Conservation (phyloP, 1,140 invertebrate species). For the Ylistrum balloti region DNA sequence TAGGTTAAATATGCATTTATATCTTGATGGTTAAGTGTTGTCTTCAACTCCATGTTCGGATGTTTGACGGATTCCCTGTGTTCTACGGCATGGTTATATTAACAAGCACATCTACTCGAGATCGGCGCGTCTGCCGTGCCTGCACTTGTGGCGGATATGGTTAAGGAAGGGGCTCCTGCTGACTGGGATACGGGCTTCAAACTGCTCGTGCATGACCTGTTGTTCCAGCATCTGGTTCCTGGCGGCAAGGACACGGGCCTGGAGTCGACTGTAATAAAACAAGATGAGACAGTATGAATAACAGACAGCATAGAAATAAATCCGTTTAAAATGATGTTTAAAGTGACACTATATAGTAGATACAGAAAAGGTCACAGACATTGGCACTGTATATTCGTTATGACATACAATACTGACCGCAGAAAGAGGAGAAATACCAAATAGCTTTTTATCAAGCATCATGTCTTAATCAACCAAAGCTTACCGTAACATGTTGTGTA, state of each 20-base stretch:
- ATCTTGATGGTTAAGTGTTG: neutral
- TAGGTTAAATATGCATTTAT: neutral
- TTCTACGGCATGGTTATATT: neutral
- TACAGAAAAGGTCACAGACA: too few relatives aligned
- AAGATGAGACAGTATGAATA: neutral
- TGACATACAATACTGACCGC: too few relatives aligned
- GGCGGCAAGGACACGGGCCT: conserved; percentile 49
- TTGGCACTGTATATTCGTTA: too few relatives aligned
- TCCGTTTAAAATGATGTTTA: too few relatives aligned
- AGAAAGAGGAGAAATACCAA: too few relatives aligned
- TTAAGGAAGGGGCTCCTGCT: conserved; percentile 27
- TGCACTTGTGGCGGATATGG: conserved; percentile 31
- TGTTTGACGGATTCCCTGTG: neutral
- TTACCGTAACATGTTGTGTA: too few relatives aligned
- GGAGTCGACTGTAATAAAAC: conserved; percentile 48
- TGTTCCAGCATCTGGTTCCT: conserved; percentile 50
- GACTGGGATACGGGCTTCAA: conserved; percentile 23
- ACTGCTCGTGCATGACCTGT: conserved; percentile 9
- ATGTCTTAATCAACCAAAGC: too few relatives aligned
- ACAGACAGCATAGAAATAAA: too few relatives aligned
- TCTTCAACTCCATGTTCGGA: neutral
- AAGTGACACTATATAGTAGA: too few relatives aligned
- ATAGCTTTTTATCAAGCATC: too few relatives aligned
- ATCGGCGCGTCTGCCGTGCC: neutral
- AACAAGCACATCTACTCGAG: neutral